These are phyloP conservation scores for Desmophyllum pertusum DNA, from an alignment of 92 coral and sea anemone species.

Conservation along the genomic window DNA sequence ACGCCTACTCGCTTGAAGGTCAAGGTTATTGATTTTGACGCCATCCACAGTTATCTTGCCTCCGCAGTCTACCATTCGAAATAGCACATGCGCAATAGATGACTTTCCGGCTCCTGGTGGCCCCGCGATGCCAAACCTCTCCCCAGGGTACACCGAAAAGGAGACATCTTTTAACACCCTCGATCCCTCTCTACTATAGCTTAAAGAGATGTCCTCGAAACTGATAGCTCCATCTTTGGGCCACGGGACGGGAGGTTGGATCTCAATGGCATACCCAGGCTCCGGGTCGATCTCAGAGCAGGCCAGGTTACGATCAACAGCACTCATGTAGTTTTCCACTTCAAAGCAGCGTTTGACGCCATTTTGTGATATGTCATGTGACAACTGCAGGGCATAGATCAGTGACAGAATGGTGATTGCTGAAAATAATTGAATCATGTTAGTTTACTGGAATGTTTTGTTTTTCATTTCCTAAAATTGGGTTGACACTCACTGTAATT, in stretches of 20 bases:
- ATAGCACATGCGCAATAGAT: conserved; percentile 71
- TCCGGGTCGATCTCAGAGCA: conserved; percentile 73
- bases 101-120: conserved; percentile 85
- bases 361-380: conserved; percentile 77
- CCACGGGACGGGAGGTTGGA: conserved; percentile 85
- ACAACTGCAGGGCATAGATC: conserved; percentile 81
- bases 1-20: conserved; percentile 80
- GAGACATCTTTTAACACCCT: conserved; percentile 70
- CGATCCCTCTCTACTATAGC: conserved; percentile 59
- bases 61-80: conserved; percentile 81
- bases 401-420: conserved; percentile 73
- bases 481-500: no score
- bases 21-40: conserved; percentile 63
- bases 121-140: conserved; percentile 91
- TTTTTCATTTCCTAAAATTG: no score
- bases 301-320: conserved; percentile 73
- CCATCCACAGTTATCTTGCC: conserved; percentile 78
- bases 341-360: conserved; percentile 77
- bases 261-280: conserved; percentile 76
- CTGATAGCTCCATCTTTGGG: conserved; percentile 75
- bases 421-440: background rate
- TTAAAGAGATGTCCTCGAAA: conserved; percentile 66
- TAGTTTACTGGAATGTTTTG: background rate
- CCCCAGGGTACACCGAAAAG: conserved; percentile 66
- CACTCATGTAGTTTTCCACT: conserved; percentile 79